Evolutionary conservation across 2,888 invertebrate genomes (phyloP).

Genomic region (Drosophila pullipes): DNA sequence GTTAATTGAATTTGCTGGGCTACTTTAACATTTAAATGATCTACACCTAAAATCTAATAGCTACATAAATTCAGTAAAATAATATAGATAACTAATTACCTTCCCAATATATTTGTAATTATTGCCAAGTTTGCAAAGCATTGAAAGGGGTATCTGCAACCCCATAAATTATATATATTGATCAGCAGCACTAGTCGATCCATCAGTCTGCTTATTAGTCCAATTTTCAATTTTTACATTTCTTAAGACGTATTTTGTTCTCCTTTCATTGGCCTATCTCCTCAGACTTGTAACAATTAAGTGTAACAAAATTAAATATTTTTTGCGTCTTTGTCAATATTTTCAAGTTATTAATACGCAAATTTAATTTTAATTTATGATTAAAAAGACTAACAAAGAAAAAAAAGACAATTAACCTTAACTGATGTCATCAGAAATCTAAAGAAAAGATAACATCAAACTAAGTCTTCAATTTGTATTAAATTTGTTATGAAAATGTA

Average conservation of each 20-base stretch:
- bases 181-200: background rate
- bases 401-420: background rate
- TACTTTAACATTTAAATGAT: background rate
- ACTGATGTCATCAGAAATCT: background rate
- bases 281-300: background rate
- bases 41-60: conserved; percentile 1
- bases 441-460: background rate
- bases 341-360: background rate
- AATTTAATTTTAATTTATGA: background rate
- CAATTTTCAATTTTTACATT: background rate
- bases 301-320: background rate
- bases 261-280: background rate
- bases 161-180: background rate
- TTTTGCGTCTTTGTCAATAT: background rate
- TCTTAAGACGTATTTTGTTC: background rate
- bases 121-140: background rate
- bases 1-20: fast-evolving
- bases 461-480: background rate
- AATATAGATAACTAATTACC: background rate
- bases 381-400: background rate
- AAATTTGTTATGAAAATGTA: background rate
- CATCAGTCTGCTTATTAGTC: background rate
- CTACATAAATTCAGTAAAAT: background rate
- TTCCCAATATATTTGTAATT: background rate
- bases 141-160: background rate